A percentile compares a stretch with the other conserved stretches of the same genome.
Evolutionary conservation across 2,888 invertebrate genomes (phyloP).

Genomic region (Amiota minor): DNA sequence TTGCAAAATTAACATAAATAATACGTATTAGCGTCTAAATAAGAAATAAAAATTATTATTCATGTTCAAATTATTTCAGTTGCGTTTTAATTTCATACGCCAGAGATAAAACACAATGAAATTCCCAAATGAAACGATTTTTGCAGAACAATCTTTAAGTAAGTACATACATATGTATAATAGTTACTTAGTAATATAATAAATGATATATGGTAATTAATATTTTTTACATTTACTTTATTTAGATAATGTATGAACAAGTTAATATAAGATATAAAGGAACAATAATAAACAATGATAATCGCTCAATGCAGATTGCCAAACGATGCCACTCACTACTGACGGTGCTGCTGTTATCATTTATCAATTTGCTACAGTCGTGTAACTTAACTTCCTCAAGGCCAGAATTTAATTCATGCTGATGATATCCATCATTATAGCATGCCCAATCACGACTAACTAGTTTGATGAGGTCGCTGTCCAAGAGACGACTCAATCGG

Average conservation of each 20-base stretch:
- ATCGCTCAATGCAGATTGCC: conserved; percentile 50
- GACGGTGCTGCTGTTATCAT: conserved; percentile 34
- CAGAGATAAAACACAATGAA: no score
- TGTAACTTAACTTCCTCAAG: conserved; percentile 52
- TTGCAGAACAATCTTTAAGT: no score
- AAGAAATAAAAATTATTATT: neutral
- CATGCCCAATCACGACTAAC: conserved; percentile 16
- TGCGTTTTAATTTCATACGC: no score
- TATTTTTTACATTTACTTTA: no score
- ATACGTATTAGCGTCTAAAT: neutral
- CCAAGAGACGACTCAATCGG: conserved; percentile 44
- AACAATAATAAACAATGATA: conserved; percentile 44
- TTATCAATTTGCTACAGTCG: conserved; percentile 52
- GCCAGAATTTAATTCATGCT: conserved; percentile 43
- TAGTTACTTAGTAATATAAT: no score
- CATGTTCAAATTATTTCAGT: no score
- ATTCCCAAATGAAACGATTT: no score
- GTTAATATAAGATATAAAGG: conserved; percentile 43
- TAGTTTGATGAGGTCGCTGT: conserved; percentile 35
- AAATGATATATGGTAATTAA: no score
- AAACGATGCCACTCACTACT: conserved; percentile 54
- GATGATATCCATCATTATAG: conserved; percentile 27
- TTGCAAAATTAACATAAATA: neutral
- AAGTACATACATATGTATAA: no score
- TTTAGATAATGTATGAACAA: conserved; percentile 43